Evolutionary conservation across 2,888 invertebrate genomes (phyloP).

Genomic region (Amphipoea lucens): DNA sequence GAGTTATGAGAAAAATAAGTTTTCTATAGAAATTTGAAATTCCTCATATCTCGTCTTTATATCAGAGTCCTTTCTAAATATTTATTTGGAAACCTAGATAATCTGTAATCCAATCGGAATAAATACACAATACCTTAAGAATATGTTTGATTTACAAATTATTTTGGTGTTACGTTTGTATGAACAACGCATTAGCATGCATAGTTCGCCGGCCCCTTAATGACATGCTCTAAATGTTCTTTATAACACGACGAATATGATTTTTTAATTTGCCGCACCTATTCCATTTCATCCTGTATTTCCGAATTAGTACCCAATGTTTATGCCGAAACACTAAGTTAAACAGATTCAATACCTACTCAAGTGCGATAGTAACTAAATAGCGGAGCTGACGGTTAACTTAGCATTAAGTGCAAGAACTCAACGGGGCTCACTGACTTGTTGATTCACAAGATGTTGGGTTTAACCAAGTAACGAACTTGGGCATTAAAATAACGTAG

Average conservation of each 20-base stretch:
- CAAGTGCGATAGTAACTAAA: conserved; percentile 51
- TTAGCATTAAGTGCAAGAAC: conserved; percentile 52
- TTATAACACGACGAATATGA: not conserved
- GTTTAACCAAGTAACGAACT: conserved; percentile 60
- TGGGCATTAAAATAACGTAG: conserved; percentile 66
- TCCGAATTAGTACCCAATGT: conserved; percentile 32
- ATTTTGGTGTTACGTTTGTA: too few species aligned
- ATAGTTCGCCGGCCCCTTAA: too few species aligned
- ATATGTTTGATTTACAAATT: too few species aligned
- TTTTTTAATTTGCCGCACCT: not conserved
- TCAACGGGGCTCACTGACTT: conserved; percentile 64
- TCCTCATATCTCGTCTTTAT: too few species aligned
- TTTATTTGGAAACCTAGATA: too few species aligned
- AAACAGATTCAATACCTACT: conserved; percentile 42
- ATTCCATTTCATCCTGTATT: not conserved
- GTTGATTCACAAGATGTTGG: conserved; percentile 72
- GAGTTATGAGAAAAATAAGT: too few species aligned
- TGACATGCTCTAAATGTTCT: too few species aligned
- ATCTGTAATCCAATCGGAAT: too few species aligned
- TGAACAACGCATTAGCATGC: too few species aligned
- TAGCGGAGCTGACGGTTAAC: conserved; percentile 42
- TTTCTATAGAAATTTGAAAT: too few species aligned
- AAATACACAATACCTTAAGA: too few species aligned
- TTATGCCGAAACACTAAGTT: not conserved
- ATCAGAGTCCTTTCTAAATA: too few species aligned